A percentile compares a stretch with the other conserved stretches of the same genome.
Conservation (phyloP, 2,797 vertebrate species). For the Lepilemur ruficaudatus region DNA sequence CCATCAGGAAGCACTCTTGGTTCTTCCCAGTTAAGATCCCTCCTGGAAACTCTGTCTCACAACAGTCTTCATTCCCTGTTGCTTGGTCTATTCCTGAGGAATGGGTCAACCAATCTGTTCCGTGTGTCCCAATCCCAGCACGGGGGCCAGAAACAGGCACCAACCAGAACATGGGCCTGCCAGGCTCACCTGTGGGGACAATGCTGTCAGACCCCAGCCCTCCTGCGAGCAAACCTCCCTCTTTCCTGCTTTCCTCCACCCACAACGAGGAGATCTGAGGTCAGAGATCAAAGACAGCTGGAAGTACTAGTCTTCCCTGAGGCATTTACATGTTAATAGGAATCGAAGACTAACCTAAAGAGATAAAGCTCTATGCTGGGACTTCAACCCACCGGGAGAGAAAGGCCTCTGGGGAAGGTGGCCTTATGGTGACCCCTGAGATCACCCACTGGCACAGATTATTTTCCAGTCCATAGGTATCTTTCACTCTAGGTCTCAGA, state of each 20-base stretch:
- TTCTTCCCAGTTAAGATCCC: neutral
- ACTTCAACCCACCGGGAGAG: neutral
- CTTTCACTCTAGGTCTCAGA: neutral
- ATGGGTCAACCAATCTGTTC: neutral
- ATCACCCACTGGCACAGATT: neutral
- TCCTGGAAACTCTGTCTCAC: neutral
- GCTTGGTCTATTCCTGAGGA: neutral
- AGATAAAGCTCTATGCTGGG: neutral
- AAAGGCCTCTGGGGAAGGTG: too few relatives aligned
- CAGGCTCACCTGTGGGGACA: neutral
- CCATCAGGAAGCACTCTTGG: neutral
- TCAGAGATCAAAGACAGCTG: neutral
- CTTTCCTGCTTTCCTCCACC: neutral
- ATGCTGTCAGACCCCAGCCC: accelerated
- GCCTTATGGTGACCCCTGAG: neutral
- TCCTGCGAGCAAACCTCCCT: too few relatives aligned
- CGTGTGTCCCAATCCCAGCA: neutral
- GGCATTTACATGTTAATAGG: neutral
- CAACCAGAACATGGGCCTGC: neutral
- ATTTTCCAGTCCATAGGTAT: neutral
- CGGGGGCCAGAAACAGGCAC: neutral
- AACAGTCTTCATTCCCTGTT: neutral
- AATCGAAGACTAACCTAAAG: neutral
- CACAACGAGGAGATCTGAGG: neutral
- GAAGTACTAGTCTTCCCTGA: neutral